phyloP scores from a whole-genome alignment of 1,140 invertebrate genomes.

The Bombus superbus region DNA sequence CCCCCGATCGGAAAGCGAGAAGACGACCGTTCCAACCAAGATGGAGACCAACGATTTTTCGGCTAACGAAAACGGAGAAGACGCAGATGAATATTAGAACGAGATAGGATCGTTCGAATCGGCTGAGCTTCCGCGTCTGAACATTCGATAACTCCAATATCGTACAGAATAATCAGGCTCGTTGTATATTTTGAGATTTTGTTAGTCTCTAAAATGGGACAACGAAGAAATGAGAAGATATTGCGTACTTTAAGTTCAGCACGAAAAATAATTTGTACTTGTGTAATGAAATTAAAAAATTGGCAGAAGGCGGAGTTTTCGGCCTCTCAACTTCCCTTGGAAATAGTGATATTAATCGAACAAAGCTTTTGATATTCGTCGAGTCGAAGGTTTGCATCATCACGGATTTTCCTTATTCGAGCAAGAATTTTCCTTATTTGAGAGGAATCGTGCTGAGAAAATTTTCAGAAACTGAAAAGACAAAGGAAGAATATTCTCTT shows the following conservation, averaged over 20 bases:
- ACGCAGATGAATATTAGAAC: fast-evolving
- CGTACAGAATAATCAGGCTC: too few relatives aligned
- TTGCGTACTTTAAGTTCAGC: fast-evolving
- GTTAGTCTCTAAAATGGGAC: too few relatives aligned
- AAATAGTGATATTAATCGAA: too few relatives aligned
- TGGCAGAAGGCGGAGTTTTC: too few relatives aligned
- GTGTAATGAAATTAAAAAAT: neutral
- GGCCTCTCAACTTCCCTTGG: too few relatives aligned
- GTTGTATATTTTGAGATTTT: too few relatives aligned
- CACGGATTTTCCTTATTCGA: fast-evolving
- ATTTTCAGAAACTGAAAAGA: too few relatives aligned
- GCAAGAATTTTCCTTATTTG: too few relatives aligned
- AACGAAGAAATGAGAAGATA: too few relatives aligned
- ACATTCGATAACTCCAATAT: too few relatives aligned
- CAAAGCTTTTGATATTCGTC: fast-evolving
- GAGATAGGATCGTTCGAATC: neutral
- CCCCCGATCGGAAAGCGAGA: neutral
- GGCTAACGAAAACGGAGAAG: neutral
- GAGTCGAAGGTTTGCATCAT: fast-evolving
- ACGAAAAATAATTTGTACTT: neutral
- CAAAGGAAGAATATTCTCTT: neutral
- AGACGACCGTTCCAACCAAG: neutral
- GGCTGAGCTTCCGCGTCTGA: too few relatives aligned
- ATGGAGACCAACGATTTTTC: neutral
- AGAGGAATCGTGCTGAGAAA: too few relatives aligned